These are phyloP conservation scores for Cheilosia grossa DNA, from an alignment of 2,888 invertebrate species.

Conservation along the genomic window DNA sequence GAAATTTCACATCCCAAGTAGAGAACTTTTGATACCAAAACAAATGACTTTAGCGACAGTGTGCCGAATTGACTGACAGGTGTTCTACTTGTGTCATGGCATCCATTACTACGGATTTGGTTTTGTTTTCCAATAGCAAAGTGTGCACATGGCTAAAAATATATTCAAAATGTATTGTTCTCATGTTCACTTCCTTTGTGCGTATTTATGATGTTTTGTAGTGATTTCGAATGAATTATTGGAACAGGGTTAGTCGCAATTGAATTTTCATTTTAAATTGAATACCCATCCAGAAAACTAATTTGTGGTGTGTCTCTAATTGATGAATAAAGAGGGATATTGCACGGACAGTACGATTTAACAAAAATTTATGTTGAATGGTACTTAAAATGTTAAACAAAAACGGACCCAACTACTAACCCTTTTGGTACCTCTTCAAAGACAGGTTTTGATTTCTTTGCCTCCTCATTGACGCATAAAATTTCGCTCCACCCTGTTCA, in stretches of 20 bases:
- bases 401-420: too few relatives aligned
- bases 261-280: background rate
- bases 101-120: background rate
- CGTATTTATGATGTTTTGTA: background rate
- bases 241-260: background rate
- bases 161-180: conserved; percentile 7
- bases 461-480: too few relatives aligned
- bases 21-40: background rate
- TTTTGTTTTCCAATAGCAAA: conserved; percentile 12
- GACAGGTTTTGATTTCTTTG: too few relatives aligned
- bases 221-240: conserved; percentile 9
- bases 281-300: too few relatives aligned
- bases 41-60: background rate
- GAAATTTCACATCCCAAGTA: background rate
- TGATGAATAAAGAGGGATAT: too few relatives aligned
- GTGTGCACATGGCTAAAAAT: background rate
- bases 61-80: background rate
- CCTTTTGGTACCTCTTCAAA: too few relatives aligned
- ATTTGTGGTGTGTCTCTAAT: too few relatives aligned
- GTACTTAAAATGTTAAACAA: too few relatives aligned
- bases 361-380: too few relatives aligned
- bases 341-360: too few relatives aligned
- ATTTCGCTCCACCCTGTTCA: too few relatives aligned
- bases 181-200: background rate
- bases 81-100: background rate